Base-by-base conservation (phyloP, 2,113 vertebrate species). In the Scomber colias region DNA sequence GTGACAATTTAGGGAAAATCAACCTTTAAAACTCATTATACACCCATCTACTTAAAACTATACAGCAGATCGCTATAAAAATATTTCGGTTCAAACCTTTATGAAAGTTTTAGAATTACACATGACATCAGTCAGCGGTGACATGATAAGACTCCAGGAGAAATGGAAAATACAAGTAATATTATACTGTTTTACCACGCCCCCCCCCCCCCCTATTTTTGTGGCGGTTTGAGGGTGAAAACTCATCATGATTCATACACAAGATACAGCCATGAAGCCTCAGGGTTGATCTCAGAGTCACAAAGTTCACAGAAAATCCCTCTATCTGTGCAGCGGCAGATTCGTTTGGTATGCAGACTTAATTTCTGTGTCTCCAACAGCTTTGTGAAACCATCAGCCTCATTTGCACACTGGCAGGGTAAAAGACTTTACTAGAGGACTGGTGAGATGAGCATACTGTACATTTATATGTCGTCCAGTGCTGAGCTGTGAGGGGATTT, bases 101-200 rank as follows among this genome's bases (percentile, higher is more conserved):
- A 63, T 80, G 40, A 76, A 75, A 79, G 69, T 68, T 81, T 75
- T 81, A 85, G 66, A 61, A 84, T 85, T 86, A 87, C 67, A 85
- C 59, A 90, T 90, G 85, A 93, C 86, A 69, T 93, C 90, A 93
- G 50, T 60, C 16, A 9, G 71, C 10, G 14, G 71, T 60, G 81
- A 85, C 78, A 85, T 87, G 79, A 89, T 83, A 71, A 88, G 74
- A 78, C 61, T 81, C 30, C 21, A 21, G 80, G 66, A 65, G 46
- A 74, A 84, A 76, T 69, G 89, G 90, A 92, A 92, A 90, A 88
- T 81, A 2, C 86, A 87, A 83, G 77, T 75, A 16, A 79, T 77
- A 87, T 84, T 71, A 70, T 68, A 65, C 75, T 50, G 64, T 84
- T 88, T 84, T 76, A 77, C 35, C 68, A 15, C 77, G 81, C 83